Conservation (phyloP, 2,888 invertebrate species). For the Xestia c-nigrum region DNA sequence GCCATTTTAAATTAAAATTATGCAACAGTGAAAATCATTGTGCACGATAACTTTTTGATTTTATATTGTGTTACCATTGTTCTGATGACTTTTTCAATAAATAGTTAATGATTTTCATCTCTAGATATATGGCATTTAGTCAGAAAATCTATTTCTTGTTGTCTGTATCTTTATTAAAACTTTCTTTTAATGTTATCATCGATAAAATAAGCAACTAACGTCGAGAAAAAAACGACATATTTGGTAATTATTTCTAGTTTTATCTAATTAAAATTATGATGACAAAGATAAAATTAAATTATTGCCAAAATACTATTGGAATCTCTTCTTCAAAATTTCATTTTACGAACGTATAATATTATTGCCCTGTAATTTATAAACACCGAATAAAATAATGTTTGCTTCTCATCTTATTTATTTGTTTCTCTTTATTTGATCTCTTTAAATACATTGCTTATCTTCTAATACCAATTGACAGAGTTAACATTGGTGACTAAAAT, state of each 20-base stretch:
- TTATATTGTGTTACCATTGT: conserved; percentile 64
- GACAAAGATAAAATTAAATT: conserved; percentile 22
- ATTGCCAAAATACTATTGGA: conserved; percentile 36
- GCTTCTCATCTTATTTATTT: conserved; percentile 16
- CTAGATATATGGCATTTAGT: conserved; percentile 64
- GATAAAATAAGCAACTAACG: conserved; percentile 61
- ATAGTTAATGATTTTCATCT: conserved; percentile 64
- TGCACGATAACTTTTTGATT: conserved; percentile 66
- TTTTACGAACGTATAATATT: conserved; percentile 17
- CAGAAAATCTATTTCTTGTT: conserved; percentile 61
- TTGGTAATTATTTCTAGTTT: conserved; percentile 58
- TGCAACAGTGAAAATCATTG: conserved; percentile 57
- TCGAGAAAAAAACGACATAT: conserved; percentile 60
- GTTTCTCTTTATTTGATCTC: conserved; percentile 5
- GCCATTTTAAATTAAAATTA: conserved; percentile 45
- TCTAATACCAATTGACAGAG: conserved; percentile 20
- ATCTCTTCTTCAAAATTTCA: conserved; percentile 37
- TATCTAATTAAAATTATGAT: conserved; percentile 30
- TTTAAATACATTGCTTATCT: conserved; percentile 7
- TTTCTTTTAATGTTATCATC: conserved; percentile 53
- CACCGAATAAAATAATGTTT: neutral
- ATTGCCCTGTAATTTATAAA: conserved; percentile 64
- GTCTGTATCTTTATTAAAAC: conserved; percentile 48
- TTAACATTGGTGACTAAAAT: conserved; percentile 17
- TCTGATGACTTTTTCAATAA: conserved; percentile 55